Conservation (phyloP, 2,797 vertebrate genomes). For the Nannoperca obscura region DNA sequence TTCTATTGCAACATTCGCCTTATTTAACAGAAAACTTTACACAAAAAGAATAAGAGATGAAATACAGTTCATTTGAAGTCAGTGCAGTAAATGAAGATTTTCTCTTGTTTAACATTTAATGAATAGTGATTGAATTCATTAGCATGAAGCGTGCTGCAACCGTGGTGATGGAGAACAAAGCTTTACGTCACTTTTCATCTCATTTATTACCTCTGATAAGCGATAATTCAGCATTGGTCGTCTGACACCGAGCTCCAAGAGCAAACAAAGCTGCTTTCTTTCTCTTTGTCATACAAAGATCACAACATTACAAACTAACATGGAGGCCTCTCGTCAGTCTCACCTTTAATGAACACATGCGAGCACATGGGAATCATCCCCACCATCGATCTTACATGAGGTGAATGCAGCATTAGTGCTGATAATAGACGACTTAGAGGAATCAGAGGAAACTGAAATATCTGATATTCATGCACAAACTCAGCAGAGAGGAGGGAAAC, state of each 20-base stretch:
- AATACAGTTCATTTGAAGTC: not conserved
- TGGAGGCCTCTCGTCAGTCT: too few relatives aligned
- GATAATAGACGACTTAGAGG: not conserved
- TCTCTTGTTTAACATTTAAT: not conserved
- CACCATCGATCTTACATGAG: too few relatives aligned
- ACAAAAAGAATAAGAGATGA: not conserved
- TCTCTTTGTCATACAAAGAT: too few relatives aligned
- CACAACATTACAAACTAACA: too few relatives aligned
- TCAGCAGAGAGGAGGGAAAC: not conserved
- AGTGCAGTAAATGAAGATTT: too few relatives aligned
- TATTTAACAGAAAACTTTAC: not conserved
- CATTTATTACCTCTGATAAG: not conserved
- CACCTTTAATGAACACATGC: too few relatives aligned
- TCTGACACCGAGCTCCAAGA: not conserved
- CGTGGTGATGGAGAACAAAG: not conserved
- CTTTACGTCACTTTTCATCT: constrained; percentile 1
- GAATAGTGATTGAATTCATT: not conserved
- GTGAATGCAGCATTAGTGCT: too few relatives aligned
- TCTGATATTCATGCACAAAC: not conserved
- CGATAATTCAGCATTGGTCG: not conserved
- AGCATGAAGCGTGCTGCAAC: not conserved
- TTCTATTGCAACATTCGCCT: not conserved
- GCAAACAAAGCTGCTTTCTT: too few relatives aligned
- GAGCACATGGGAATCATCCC: too few relatives aligned
- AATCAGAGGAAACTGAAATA: not conserved